Percentiles rank a stretch among this genome's conserved stretches.
These are phyloP conservation scores for Tetranychus truncatus DNA, from an alignment of 2,888 invertebrate species.

Conservation along the genomic window DNA sequence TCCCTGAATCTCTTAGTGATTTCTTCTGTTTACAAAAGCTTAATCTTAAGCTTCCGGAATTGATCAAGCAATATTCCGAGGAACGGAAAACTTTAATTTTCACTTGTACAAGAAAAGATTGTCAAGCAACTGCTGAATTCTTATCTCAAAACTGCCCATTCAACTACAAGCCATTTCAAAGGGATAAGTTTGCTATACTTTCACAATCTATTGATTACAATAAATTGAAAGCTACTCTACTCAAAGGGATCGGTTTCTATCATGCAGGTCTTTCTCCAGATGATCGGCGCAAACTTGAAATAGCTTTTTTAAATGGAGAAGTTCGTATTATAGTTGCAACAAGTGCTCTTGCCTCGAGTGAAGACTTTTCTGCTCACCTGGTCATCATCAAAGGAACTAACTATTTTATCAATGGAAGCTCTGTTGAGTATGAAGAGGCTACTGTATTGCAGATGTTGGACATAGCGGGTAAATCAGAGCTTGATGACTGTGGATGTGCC, in stretches of 20 bases:
- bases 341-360: conserved; percentile 50
- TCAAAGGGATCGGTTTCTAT: conserved; percentile 50
- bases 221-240: conserved; percentile 14
- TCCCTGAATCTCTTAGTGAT: conserved; percentile 39
- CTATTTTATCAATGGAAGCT: conserved; percentile 44
- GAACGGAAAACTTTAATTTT: conserved; percentile 58
- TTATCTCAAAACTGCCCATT: conserved; percentile 33
- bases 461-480: conserved; percentile 54
- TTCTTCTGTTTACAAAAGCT: conserved; percentile 58
- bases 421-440: conserved; percentile 51
- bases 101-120: conserved; percentile 55
- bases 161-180: background rate
- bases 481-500: conserved; percentile 50
- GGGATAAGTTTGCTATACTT: background rate
- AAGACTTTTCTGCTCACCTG: conserved; percentile 62
- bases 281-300: conserved; percentile 47
- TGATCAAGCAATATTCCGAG: conserved; percentile 50
- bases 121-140: conserved; percentile 47
- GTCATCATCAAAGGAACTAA: conserved; percentile 62
- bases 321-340: conserved; percentile 46
- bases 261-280: conserved; percentile 53
- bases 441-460: conserved; percentile 65
- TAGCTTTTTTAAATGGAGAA: conserved; percentile 45
- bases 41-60: conserved; percentile 50
- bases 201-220: conserved; percentile 9